Evolutionary conservation across 2,888 invertebrate species (phyloP), one percentile per base, ranked within the genome.

Genomic region (Drosophila mayaguana): DNA sequence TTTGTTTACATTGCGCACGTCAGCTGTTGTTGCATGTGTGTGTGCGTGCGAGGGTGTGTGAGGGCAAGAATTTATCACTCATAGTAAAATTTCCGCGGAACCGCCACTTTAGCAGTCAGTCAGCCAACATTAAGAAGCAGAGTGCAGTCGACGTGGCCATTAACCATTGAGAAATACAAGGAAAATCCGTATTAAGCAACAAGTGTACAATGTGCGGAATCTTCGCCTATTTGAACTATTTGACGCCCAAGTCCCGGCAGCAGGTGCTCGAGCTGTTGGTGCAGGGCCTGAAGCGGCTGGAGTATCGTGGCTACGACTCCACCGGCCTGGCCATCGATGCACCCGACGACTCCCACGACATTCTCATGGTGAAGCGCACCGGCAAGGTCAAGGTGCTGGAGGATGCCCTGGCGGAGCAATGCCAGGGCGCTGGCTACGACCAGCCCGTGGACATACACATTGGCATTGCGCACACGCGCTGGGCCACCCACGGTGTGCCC

Each of bases 401-500:
- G 91, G 97, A 98, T 89, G 96, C 97, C 91, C 96, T 98, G 78
- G 94, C 95, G 83, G 94, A 95, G 87, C 93, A 73, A 14, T 86
- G 94, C 95, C 90, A 94, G 95, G 89, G 93, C 3, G 65, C 25
- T 3, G 74, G 96, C 66, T 95, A 96, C 72, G 96, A 96, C 45
- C 94, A 94, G 42, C 93, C 94, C 61, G 95, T 96, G 54, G 95
- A 96, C n/a, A 96, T 95, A 57, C 99, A 99, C 92, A 96, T 97
- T 78, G 99, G 99, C 25, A 99, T 99, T 88, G 98, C 99, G 36
- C 99, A 99, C 92, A 99, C 99, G 1, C 96, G 99, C 89, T 99
- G 99, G 99, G 99, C 99, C 1, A 99, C 99, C 14, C 99, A 99
- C 91, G 99, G 99, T 78, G 97, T 97, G 59, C 99, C 99, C 14